phyloP scores from a whole-genome alignment of 1,140 invertebrate genomes.

The Capitella teleta region DNA sequence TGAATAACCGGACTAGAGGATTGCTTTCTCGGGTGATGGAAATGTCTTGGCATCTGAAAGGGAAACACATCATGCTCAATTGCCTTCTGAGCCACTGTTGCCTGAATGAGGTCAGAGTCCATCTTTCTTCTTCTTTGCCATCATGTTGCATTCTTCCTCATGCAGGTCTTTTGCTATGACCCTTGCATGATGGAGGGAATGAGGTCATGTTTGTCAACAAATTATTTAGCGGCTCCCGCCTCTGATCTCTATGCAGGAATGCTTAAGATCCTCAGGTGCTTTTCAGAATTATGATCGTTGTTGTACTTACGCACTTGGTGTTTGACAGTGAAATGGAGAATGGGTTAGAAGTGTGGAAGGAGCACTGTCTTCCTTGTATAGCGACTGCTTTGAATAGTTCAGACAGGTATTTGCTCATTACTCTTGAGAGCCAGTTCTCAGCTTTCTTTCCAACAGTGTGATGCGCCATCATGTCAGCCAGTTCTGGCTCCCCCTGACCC shows the following conservation, averaged over 20 bases:
- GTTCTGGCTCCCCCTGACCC: slow-evolving; percentile 6
- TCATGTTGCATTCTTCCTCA: background rate
- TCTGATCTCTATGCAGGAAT: background rate
- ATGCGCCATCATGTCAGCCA: slow-evolving; percentile 7
- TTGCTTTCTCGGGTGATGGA: no score
- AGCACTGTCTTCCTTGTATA: background rate
- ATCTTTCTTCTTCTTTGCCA: no score
- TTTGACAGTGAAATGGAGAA: background rate
- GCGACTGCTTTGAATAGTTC: background rate
- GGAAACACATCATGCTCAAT: no score
- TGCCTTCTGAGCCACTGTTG: no score
- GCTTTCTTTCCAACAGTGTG: background rate
- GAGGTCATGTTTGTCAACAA: slow-evolving; percentile 5
- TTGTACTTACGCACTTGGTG: no score
- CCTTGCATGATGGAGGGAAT: background rate
- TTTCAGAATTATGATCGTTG: no score
- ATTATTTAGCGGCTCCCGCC: slow-evolving; percentile 2
- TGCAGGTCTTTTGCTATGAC: background rate
- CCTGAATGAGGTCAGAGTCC: no score
- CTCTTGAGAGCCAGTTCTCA: slow-evolving; percentile 2
- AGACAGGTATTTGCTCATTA: background rate
- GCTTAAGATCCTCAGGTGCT: background rate
- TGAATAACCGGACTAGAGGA: no score
- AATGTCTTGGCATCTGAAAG: no score
- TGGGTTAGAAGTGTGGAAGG: background rate